A percentile compares a stretch with the other conserved stretches of the same genome.
Conservation (phyloP, 2,797 vertebrate species). For the Coccyzus lansbergi region DNA sequence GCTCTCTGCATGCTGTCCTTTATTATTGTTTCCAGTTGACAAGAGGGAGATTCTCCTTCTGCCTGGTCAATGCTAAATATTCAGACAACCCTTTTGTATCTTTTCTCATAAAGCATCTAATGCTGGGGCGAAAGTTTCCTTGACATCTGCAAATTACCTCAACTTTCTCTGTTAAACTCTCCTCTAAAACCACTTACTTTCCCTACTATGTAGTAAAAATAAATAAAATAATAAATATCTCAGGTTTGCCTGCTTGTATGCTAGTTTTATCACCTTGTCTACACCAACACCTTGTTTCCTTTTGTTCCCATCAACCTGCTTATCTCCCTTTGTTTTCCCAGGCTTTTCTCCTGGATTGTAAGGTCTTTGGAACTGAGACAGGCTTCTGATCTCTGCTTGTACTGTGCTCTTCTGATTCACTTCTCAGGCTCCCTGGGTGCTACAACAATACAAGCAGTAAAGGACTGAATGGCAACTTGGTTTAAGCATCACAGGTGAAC, state of each 20-base stretch:
- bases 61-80: background rate
- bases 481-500: constrained; percentile 1
- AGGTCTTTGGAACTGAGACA: background rate
- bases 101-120: background rate
- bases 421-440: background rate
- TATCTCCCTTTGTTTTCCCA: background rate
- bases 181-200: background rate
- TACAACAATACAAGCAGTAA: background rate
- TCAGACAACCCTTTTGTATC: background rate
- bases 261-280: background rate
- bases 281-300: background rate
- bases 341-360: background rate
- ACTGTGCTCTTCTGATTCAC: background rate
- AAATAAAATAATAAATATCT: too few relatives aligned
- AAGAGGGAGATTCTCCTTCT: background rate
- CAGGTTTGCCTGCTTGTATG: background rate
- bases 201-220: background rate
- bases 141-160: background rate
- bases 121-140: background rate
- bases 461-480: background rate
- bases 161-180: background rate
- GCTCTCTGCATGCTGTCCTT: background rate
- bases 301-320: background rate
- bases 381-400: background rate
- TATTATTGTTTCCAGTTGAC: background rate